A percentile compares a stretch with the other conserved stretches of the same genome.
Conservation (phyloP, 2,797 vertebrate genomes). For the Vultur gryphus region DNA sequence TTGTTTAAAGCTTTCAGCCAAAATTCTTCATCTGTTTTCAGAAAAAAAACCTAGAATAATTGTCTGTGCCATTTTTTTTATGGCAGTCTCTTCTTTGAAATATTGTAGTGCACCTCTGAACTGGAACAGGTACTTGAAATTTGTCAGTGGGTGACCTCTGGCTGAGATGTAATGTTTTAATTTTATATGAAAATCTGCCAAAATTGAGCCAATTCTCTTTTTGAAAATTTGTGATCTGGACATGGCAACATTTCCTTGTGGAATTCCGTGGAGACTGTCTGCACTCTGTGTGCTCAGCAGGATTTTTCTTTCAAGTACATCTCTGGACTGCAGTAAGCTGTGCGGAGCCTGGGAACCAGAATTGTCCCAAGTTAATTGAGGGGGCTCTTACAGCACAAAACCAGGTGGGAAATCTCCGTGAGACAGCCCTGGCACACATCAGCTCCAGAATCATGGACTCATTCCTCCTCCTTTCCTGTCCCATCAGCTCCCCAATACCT, state of each 20-base stretch:
- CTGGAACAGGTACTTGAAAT: not conserved
- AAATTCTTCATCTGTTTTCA: not conserved
- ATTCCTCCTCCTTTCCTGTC: not conserved
- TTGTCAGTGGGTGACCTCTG: not conserved
- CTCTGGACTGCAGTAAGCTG: not conserved
- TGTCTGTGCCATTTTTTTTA: not conserved
- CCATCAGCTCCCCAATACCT: not conserved
- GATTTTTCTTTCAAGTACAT: not conserved
- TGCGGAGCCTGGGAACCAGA: not conserved
- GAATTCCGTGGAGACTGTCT: not conserved
- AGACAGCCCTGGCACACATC: not conserved
- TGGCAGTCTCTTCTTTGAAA: not conserved
- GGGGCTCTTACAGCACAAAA: not conserved
- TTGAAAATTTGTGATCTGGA: not conserved
- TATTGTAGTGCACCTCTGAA: not conserved
- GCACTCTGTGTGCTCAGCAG: not conserved
- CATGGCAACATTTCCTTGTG: not conserved
- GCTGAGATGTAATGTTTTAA: not conserved
- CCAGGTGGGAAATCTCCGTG: not conserved
- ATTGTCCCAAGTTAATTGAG: not conserved
- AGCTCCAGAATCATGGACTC: not conserved
- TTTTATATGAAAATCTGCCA: not conserved
- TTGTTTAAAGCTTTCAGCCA: not conserved
- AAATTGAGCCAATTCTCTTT: not conserved
- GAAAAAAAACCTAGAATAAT: not conserved